Percentiles rank a stretch among this genome's conserved stretches.
Conservation (phyloP, 2,888 invertebrate species). For the Blastobasis adustella region DNA sequence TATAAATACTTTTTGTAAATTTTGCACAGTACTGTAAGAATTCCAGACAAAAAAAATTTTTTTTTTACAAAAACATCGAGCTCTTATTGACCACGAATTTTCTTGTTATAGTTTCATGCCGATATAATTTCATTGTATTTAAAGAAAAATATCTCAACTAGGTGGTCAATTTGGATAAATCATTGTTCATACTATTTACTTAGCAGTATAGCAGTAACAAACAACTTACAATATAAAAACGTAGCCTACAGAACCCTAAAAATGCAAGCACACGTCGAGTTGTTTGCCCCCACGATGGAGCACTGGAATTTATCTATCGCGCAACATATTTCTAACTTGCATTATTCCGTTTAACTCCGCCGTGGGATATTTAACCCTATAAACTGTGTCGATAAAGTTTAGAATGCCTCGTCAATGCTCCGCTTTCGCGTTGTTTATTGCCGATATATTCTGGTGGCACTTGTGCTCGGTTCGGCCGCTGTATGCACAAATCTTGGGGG, state of each 20-base stretch:
- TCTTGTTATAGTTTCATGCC: too few relatives aligned
- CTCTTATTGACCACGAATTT: too few relatives aligned
- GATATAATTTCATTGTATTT: too few relatives aligned
- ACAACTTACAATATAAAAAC: too few relatives aligned
- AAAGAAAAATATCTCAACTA: too few relatives aligned
- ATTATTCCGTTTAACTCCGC: slow-evolving; percentile 30
- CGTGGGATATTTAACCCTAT: slow-evolving; percentile 21
- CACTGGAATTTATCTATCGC: slow-evolving; percentile 38
- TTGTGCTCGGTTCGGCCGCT: slow-evolving; percentile 37
- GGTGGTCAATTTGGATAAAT: too few relatives aligned
- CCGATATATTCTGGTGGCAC: slow-evolving; percentile 45
- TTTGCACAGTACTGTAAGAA: too few relatives aligned
- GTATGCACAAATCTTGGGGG: slow-evolving; percentile 41
- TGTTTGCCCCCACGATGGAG: slow-evolving; percentile 28
- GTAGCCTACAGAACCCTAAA: slow-evolving; percentile 13
- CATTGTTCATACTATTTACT: too few relatives aligned
- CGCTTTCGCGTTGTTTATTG: slow-evolving; percentile 40
- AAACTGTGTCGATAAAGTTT: slow-evolving; percentile 14
- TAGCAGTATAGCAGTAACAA: too few relatives aligned
- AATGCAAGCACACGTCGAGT: slow-evolving; percentile 34
- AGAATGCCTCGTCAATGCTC: slow-evolving; percentile 2
- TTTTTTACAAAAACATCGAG: too few relatives aligned
- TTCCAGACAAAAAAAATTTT: too few relatives aligned
- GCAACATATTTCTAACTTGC: slow-evolving; percentile 40
- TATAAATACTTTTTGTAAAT: too few relatives aligned